A percentile compares a stretch with the other conserved stretches of the same genome.
Conservation (phyloP, 2,888 invertebrate genomes). For the Oegoconia quadripuncta region DNA sequence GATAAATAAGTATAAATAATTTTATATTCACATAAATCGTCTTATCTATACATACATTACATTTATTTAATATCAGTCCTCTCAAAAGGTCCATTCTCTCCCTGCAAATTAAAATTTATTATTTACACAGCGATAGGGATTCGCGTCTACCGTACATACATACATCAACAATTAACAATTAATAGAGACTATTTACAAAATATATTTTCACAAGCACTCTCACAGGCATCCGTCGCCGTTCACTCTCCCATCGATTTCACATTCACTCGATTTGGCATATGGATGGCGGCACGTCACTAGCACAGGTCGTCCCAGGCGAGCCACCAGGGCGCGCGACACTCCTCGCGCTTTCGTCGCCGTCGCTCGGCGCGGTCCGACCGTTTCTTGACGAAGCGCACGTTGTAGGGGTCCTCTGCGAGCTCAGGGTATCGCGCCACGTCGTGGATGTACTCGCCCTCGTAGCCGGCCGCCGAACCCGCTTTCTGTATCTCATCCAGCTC, state of each 20-base stretch:
- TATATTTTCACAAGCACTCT: slow-evolving; percentile 63
- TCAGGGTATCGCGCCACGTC: slow-evolving; percentile 94
- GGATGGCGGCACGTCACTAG: slow-evolving; percentile 74
- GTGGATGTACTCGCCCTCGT: slow-evolving; percentile 95
- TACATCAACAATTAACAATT: slow-evolving; percentile 80
- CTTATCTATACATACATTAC: slow-evolving; percentile 78
- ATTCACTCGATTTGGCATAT: slow-evolving; percentile 75
- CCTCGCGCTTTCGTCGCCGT: slow-evolving; percentile 84
- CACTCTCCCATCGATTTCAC: slow-evolving; percentile 51
- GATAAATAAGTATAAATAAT: slow-evolving; percentile 80
- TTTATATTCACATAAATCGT: slow-evolving; percentile 78
- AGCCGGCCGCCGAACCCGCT: slow-evolving; percentile 89
- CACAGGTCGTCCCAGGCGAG: slow-evolving; percentile 66
- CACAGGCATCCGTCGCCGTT: slow-evolving; percentile 59
- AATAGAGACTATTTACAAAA: slow-evolving; percentile 79
- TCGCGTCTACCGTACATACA: slow-evolving; percentile 77
- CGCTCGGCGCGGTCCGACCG: slow-evolving; percentile 85
- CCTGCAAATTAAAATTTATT: slow-evolving; percentile 77
- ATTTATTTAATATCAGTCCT: slow-evolving; percentile 79
- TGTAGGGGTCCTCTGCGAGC: slow-evolving; percentile 96
- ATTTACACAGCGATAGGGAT: slow-evolving; percentile 79
- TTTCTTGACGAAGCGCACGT: slow-evolving; percentile 93
- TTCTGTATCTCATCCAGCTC: slow-evolving; percentile 94
- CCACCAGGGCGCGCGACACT: slow-evolving; percentile 70
- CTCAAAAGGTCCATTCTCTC: slow-evolving; percentile 79